Base-by-base conservation (phyloP, 2,888 invertebrate species). In the Agonum fuliginosum region DNA sequence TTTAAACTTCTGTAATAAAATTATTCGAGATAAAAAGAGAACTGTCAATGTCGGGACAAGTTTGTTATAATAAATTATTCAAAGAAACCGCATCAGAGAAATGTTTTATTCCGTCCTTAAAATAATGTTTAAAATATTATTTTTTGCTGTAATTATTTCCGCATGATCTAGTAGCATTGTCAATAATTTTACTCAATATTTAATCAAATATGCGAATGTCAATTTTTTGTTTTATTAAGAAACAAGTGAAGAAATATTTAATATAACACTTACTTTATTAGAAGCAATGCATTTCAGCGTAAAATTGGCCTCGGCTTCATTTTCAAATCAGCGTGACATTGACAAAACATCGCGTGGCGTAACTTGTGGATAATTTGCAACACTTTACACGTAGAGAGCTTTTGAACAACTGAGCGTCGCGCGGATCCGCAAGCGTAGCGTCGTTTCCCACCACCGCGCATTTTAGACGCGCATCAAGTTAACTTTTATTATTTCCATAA, bases 261-360 rank as follows among this genome's bases (percentile, higher is more conserved):
- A 46, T 46, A 46, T 41, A 73, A 14, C 62, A 37, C 67, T 75
- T 75, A 75, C 75, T 58, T 67, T 75, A 22, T 34, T 65, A 46
- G 37, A 74, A 65, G 22, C 19, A 62, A 30, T 67, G 34, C 46
- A 75, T 51, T 51, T 75, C 41, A 75, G 62, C 67, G 67, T 48
- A 75, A 67, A 75, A 75, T 75, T 34, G 67, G 34, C 75, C 75
- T 75, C 65, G 74, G 34, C 27, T 74, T 74, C 74, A 12, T 74
- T 74, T 27, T 20, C 1, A 65, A 75, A 75, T 67, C 48, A 41
- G 67, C 65, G 48, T 34, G 75, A 67, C 48, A 67, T 67, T 48
- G 75, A 14, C 37, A 27, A 75, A 67, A 75, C 75, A 75, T 75
- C 75, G 75, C 75, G 75, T 67, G 24, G 27, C 67, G 67, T 34